A percentile compares a stretch with the other conserved stretches of the same genome.
Conservation (phyloP, 2,113 vertebrate genomes). For the Myiozetetes cayanensis region DNA sequence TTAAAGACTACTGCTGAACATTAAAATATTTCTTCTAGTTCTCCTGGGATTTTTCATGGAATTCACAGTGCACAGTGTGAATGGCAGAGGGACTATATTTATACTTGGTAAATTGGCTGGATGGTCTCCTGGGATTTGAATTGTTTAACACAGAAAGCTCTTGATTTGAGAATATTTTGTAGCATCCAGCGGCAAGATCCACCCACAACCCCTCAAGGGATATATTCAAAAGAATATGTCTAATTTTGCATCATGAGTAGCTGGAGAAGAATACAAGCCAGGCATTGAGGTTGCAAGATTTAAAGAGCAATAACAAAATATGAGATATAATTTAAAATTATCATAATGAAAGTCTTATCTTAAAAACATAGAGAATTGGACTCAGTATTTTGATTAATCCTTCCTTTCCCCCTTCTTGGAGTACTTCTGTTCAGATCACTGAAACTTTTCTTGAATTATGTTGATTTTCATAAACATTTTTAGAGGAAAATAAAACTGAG, state of each 20-base stretch:
- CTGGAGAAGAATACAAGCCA: constrained; percentile 15
- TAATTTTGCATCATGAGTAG: constrained; percentile 37
- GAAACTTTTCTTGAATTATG: neutral
- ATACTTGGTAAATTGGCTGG: constrained; percentile 63
- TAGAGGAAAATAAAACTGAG: neutral
- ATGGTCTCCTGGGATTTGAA: constrained; percentile 43
- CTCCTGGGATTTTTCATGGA: constrained; percentile 4
- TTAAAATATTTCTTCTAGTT: constrained; percentile 47
- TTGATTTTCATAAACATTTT: neutral
- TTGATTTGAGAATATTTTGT: constrained; percentile 65
- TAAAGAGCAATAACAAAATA: constrained; percentile 13
- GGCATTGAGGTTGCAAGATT: neutral
- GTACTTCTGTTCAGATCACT: neutral
- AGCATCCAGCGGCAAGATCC: constrained; percentile 45
- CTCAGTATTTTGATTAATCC: neutral
- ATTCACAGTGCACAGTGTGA: neutral
- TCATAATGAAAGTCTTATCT: neutral
- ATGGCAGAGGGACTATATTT: constrained; percentile 59
- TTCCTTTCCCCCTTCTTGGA: neutral
- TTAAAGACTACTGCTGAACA: constrained; percentile 49
- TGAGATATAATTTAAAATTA: neutral
- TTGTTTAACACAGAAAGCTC: constrained; percentile 64
- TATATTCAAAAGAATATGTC: constrained; percentile 40
- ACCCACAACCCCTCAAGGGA: constrained; percentile 39
- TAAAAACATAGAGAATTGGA: neutral